Conservation (phyloP, 2,113 vertebrate genomes). For the Urocolius indicus region DNA sequence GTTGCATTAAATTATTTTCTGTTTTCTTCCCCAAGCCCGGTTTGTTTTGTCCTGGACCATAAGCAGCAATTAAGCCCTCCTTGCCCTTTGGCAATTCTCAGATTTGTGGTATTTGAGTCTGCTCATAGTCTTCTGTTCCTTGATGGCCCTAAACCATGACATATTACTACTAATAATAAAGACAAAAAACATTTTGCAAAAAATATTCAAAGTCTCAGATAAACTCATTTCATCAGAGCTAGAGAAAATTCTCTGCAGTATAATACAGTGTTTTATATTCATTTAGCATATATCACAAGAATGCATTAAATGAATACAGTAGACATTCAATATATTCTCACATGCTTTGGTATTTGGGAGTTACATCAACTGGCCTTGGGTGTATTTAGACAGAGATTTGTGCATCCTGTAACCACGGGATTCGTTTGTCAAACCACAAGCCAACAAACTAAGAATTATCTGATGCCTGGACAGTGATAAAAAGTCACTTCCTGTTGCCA, state of each 20-base stretch:
- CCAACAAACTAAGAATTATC: slow-evolving; percentile 20
- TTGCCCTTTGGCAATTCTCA: too few species aligned
- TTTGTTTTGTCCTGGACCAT: too few species aligned
- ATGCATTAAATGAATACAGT: slow-evolving; percentile 31
- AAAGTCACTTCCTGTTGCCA: slow-evolving; percentile 12
- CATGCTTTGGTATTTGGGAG: not conserved
- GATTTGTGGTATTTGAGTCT: too few species aligned
- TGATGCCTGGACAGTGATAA: not conserved
- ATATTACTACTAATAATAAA: not conserved
- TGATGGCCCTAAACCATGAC: too few species aligned
- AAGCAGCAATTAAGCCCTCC: too few species aligned
- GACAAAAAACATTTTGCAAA: not conserved
- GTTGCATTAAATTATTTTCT: too few species aligned
- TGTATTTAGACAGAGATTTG: not conserved
- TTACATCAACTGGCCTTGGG: slow-evolving; percentile 21
- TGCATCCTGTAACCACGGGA: not conserved
- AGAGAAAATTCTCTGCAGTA: not conserved
- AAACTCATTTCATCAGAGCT: not conserved
- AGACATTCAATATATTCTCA: slow-evolving; percentile 25
- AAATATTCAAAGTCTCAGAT: not conserved
- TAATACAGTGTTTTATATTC: not conserved
- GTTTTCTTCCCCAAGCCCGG: too few species aligned
- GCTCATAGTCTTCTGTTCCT: too few species aligned
- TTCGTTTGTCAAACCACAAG: not conserved
- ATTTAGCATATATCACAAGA: slow-evolving; percentile 24